phyloP scores from a whole-genome alignment of 2,888 invertebrate species.

The Acleris literana region DNA sequence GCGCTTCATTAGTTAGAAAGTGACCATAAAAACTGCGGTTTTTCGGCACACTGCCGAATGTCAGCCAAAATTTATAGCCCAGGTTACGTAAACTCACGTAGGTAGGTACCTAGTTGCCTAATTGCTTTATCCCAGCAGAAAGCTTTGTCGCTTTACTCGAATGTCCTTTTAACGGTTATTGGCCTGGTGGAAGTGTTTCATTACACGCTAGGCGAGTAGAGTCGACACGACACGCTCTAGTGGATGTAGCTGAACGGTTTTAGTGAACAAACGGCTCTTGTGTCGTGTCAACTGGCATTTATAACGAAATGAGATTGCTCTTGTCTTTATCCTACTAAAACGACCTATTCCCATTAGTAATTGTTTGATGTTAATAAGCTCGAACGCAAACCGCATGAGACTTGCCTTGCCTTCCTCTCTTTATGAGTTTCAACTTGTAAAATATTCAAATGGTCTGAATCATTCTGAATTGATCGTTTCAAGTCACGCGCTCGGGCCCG shows the following conservation, averaged over 20 bases:
- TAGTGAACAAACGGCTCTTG: slow-evolving; percentile 54
- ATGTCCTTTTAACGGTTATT: slow-evolving; percentile 76
- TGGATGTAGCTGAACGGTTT: slow-evolving; percentile 70
- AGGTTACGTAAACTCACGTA: slow-evolving; percentile 32
- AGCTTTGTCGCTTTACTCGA: slow-evolving; percentile 68
- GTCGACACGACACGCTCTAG: slow-evolving; percentile 61
- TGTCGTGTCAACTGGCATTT: slow-evolving; percentile 54
- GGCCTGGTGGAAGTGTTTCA: slow-evolving; percentile 78
- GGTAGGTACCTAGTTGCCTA: slow-evolving; percentile 47
- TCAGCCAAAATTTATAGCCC: slow-evolving; percentile 35
- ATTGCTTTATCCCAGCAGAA: slow-evolving; percentile 66
- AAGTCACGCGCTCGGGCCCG: slow-evolving; percentile 47
- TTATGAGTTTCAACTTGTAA: slow-evolving; percentile 43
- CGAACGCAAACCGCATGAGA: slow-evolving; percentile 20
- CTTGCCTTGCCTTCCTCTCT: slow-evolving; percentile 26
- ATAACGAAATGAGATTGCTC: slow-evolving; percentile 44
- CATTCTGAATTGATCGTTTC: slow-evolving; percentile 48
- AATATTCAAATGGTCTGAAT: slow-evolving; percentile 47
- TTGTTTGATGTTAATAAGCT: slow-evolving; percentile 3
- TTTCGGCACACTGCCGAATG: slow-evolving; percentile 44
- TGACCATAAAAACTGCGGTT: slow-evolving; percentile 46
- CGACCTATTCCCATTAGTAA: background rate
- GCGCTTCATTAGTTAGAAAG: slow-evolving; percentile 45
- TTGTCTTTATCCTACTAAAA: slow-evolving; percentile 30
- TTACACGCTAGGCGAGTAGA: slow-evolving; percentile 69